Evolutionary conservation across 2,888 invertebrate genomes (phyloP).

Genomic region (Acanthosepion esculentum): DNA sequence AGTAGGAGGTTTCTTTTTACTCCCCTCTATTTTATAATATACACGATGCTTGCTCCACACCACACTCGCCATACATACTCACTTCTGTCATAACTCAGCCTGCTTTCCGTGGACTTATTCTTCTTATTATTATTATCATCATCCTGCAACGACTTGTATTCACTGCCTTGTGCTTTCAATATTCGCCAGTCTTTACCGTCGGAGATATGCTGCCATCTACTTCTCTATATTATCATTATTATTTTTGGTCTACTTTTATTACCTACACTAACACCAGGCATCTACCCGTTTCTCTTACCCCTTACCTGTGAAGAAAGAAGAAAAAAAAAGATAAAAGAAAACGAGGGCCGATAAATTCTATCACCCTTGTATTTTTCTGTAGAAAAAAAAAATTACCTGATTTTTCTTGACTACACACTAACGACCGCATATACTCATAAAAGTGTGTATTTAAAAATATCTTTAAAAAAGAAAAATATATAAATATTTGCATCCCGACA

Average conservation of each 20-base stretch:
- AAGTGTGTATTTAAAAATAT: constrained; percentile 15
- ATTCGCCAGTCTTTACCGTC: neutral
- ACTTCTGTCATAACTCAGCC: neutral
- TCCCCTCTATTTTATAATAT: neutral
- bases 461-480: neutral
- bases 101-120: neutral
- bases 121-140: neutral
- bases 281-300: neutral
- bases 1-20: constrained; percentile 18
- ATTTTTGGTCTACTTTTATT: neutral
- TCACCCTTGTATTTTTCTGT: neutral
- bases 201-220: neutral
- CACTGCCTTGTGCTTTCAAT: neutral
- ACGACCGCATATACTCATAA: neutral
- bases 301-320: neutral
- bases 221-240: neutral
- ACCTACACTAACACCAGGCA: neutral
- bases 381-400: neutral
- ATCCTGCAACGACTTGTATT: neutral
- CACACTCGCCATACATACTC: neutral
- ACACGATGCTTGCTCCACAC: neutral
- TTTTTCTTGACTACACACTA: neutral
- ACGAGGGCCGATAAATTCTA: neutral
- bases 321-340: neutral
- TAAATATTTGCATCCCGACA: neutral